A percentile compares a stretch with the other conserved stretches of the same genome.
Evolutionary conservation across 2,888 invertebrate genomes (phyloP).

Genomic region (Ceramica pisi): DNA sequence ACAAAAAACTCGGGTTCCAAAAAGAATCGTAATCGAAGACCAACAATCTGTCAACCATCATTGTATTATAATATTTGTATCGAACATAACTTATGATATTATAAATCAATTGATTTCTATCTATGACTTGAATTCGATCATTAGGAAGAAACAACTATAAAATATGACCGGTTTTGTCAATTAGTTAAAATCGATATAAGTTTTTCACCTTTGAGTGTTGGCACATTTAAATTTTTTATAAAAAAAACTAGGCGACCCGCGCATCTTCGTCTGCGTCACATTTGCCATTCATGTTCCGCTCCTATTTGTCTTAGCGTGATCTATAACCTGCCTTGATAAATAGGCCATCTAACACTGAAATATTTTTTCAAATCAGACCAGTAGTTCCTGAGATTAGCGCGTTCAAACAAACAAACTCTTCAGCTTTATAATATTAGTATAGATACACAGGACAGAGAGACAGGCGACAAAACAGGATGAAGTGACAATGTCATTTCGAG

Average conservation of each 20-base stretch:
- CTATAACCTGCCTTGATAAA: too few relatives aligned
- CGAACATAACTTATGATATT: constrained; percentile 67
- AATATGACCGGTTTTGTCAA: background rate
- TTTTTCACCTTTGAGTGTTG: background rate
- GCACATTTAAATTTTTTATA: constrained; percentile 11
- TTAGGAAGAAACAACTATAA: background rate
- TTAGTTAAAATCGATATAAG: background rate
- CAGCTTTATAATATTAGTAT: too few relatives aligned
- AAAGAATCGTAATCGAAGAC: constrained; percentile 79
- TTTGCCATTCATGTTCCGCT: too few relatives aligned
- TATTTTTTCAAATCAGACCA: too few relatives aligned
- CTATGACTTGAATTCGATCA: constrained; percentile 14
- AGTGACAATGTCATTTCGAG: constrained; percentile 64
- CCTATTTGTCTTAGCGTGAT: too few relatives aligned
- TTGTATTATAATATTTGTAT: constrained; percentile 82
- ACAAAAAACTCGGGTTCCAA: constrained; percentile 68
- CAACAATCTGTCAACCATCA: constrained; percentile 87
- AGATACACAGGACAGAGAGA: background rate
- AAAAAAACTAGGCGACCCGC: too few relatives aligned
- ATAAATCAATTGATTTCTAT: constrained; percentile 67
- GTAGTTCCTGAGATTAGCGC: too few relatives aligned
- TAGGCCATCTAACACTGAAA: too few relatives aligned
- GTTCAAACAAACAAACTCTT: too few relatives aligned
- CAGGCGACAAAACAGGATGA: constrained; percentile 31
- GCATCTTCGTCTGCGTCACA: too few relatives aligned